Conservation (phyloP, 2,888 invertebrate species). For the Craniophora ligustri region DNA sequence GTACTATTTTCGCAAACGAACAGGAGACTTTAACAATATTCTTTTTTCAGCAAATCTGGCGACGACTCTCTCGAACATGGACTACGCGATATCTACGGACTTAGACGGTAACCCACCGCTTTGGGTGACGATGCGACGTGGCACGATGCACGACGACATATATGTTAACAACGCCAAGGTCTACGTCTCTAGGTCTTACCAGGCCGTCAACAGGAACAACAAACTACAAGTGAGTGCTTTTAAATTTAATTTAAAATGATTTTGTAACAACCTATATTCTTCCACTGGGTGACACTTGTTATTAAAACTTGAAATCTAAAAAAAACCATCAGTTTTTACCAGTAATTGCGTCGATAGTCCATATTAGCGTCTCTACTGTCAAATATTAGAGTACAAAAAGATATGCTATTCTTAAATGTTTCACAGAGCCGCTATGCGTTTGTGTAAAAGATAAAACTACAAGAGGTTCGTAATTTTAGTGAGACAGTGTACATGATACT, state of each 20-base stretch:
- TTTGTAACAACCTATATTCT: no score
- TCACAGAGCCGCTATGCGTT: no score
- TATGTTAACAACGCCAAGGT: slow-evolving; percentile 96
- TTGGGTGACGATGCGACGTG: slow-evolving; percentile 93
- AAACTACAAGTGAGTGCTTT: slow-evolving; percentile 76
- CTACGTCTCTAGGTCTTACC: slow-evolving; percentile 90
- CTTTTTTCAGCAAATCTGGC: slow-evolving; percentile 92
- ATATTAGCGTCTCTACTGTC: no score
- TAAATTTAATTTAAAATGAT: background rate
- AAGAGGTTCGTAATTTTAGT: no score
- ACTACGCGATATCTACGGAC: slow-evolving; percentile 92
- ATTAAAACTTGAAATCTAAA: no score
- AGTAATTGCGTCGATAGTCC: no score
- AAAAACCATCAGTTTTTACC: no score
- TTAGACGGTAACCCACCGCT: slow-evolving; percentile 95
- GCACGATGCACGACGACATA: slow-evolving; percentile 91
- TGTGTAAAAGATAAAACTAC: no score
- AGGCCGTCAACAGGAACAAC: slow-evolving; percentile 86
- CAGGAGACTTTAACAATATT: background rate
- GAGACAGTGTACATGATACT: background rate
- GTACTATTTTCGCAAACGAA: no score
- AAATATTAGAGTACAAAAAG: no score
- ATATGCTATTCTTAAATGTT: no score
- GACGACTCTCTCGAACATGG: slow-evolving; percentile 91
- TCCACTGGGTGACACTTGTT: no score